Percentiles rank a stretch among this genome's conserved stretches.
Evolutionary conservation across 2,888 invertebrate species (phyloP).

Genomic region (Toxonevra muliebris): DNA sequence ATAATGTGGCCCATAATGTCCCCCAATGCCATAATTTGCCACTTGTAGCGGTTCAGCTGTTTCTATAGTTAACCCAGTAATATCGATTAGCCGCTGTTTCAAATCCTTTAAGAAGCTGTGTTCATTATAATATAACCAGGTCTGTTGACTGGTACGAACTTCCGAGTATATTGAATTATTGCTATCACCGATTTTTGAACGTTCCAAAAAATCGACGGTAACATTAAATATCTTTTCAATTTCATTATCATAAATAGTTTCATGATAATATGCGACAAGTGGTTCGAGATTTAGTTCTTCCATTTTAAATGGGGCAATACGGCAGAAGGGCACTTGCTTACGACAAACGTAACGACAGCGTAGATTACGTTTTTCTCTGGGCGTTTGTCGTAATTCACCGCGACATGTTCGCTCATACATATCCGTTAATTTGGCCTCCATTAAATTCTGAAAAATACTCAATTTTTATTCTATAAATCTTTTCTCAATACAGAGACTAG

Average conservation of each 20-base stretch:
- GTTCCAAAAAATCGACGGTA: constrained; percentile 28
- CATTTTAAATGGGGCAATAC: constrained; percentile 41
- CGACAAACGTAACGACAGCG: constrained; percentile 53
- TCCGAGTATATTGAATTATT: constrained; percentile 7
- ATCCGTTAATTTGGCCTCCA: background rate
- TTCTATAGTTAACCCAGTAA: constrained; percentile 42
- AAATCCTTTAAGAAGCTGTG: constrained; percentile 33
- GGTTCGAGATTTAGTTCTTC: constrained; percentile 42
- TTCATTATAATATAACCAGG: constrained; percentile 32
- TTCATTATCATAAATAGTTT: constrained; percentile 36
- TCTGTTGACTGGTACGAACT: constrained; percentile 38
- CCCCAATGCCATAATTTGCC: constrained; percentile 44
- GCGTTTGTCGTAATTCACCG: constrained; percentile 66
- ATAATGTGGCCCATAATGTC: constrained; percentile 41
- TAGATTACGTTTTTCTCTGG: constrained; percentile 51
- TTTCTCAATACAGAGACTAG: too few species aligned
- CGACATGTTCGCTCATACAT: constrained; percentile 61
- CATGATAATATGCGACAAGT: constrained; percentile 38
- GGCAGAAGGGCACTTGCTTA: constrained; percentile 45
- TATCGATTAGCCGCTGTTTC: constrained; percentile 39
- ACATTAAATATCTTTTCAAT: constrained; percentile 32
- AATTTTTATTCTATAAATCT: too few species aligned
- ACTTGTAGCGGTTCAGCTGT: constrained; percentile 40
- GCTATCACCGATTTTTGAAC: constrained; percentile 40
- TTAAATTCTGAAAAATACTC: too few species aligned